Evolutionary conservation across 2,888 invertebrate genomes (phyloP), one percentile per base, ranked within the genome.

Genomic region (Ferdinandea cuprea): DNA sequence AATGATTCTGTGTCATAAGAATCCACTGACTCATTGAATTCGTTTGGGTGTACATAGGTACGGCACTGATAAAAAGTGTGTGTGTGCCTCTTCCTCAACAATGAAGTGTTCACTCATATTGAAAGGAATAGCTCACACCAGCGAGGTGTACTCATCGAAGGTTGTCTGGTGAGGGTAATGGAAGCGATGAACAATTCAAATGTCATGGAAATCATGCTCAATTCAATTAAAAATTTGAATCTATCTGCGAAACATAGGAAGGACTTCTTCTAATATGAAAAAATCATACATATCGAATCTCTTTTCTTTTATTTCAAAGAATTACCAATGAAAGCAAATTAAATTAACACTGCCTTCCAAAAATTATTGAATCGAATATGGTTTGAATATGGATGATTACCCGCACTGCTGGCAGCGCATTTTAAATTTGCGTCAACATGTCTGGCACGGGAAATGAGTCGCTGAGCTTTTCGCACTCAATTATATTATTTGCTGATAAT

Each of bases 11-110:
- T 58, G 56, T 28, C 19, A 15, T 56, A 25, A 40, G 13, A 56
- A 68, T 73, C 35, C 61, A 79, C 63, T 68, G 56, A 68, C 68
- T 80, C 68, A 63, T 63, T 61, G 61, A 61, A 68, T 68, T 68
- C 48, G 32, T 35, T 61, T 54, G 48, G 66, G 37, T 19, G 11
- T 1, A 11, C 28, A 7, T 2, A 19, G 56, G 37, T 52, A 44
- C 40, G 19, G 50, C 58, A 35, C n/a, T 65, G 66, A 76, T 69
- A 58, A 66, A 79, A 71, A 68, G 56, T 25, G 28, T 61, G 54
- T 48, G 66, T 28, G 28, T 37, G 40, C 17, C 72, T 63, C 19
- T 25, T 15, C 54, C 5, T 71, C 15, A 13, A 11, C 65, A 44
- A 44, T 32, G 5, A n/a, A 54, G 19, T 61, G 17, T 59, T 54